A percentile compares a stretch with the other conserved stretches of the same genome.
These are phyloP conservation scores for Mesitornis unicolor DNA, from an alignment of 2,113 vertebrate species.

Conservation along the genomic window DNA sequence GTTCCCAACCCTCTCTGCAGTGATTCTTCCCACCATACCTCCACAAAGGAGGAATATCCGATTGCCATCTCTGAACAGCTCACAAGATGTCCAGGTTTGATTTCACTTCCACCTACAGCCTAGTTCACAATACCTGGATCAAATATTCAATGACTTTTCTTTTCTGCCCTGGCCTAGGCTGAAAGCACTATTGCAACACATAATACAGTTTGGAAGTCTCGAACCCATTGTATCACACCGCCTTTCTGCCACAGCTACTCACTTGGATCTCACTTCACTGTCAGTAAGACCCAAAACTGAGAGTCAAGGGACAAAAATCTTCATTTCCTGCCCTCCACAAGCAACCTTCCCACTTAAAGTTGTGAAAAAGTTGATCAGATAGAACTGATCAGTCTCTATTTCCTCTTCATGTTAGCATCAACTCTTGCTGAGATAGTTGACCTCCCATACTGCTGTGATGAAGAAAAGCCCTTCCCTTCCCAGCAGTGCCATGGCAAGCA, in stretches of 20 bases:
- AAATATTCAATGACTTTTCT: neutral
- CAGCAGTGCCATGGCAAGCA: rapidly evolving
- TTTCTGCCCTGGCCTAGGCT: neutral
- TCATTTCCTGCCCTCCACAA: neutral
- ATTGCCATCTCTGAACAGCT: neutral
- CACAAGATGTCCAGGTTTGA: neutral
- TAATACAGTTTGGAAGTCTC: neutral
- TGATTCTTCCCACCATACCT: neutral
- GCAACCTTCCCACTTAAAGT: neutral
- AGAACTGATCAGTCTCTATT: too few relatives aligned
- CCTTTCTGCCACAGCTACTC: neutral
- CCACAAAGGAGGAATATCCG: neutral
- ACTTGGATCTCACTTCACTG: neutral
- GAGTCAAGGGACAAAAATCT: neutral
- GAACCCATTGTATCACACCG: rapidly evolving
- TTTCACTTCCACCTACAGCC: neutral
- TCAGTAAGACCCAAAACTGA: neutral
- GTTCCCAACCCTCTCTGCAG: neutral
- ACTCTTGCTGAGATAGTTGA: neutral
- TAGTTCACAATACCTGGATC: neutral
- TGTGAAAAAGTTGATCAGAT: neutral
- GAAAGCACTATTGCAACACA: neutral
- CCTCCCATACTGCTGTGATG: neutral
- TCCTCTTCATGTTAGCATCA: neutral
- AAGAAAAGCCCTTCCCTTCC: neutral